Evolutionary conservation across 2,797 vertebrate genomes (phyloP).

Genomic region (Propithecus deckenii): DNA sequence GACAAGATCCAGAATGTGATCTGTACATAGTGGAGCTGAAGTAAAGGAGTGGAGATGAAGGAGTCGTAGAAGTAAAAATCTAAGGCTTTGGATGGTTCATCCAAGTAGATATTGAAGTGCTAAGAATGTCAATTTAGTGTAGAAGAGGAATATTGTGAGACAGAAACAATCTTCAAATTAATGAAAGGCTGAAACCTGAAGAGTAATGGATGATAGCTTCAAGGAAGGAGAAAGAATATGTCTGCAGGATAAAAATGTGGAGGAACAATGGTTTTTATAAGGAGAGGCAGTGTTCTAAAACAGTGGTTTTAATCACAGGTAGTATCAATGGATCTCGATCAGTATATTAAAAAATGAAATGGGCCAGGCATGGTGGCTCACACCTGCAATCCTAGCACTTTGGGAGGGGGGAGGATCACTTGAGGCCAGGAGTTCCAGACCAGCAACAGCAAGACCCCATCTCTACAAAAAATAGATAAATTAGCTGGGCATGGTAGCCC

Average conservation of each 20-base stretch:
- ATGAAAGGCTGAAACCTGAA: slow-evolving; percentile 41
- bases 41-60: background rate
- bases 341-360: background rate
- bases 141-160: slow-evolving; percentile 2
- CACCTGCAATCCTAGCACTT: background rate
- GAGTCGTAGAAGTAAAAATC: background rate
- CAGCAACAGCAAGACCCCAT: background rate
- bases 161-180: slow-evolving; percentile 25
- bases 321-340: background rate
- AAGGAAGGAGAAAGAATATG: background rate
- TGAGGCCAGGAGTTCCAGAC: background rate
- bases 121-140: background rate
- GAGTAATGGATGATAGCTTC: background rate
- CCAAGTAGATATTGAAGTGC: background rate
- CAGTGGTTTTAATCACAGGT: background rate
- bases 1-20: slow-evolving; percentile 23
- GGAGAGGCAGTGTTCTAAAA: background rate
- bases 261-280: background rate
- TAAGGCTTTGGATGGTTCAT: background rate
- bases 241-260: slow-evolving; percentile 43
- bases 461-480: background rate
- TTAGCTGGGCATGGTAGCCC: background rate
- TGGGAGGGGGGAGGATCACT: background rate
- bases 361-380: background rate
- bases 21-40: background rate